Evolutionary conservation across 2,888 invertebrate species (phyloP), one percentile per base, ranked within the genome.

Genomic region (Papilio gigon): DNA sequence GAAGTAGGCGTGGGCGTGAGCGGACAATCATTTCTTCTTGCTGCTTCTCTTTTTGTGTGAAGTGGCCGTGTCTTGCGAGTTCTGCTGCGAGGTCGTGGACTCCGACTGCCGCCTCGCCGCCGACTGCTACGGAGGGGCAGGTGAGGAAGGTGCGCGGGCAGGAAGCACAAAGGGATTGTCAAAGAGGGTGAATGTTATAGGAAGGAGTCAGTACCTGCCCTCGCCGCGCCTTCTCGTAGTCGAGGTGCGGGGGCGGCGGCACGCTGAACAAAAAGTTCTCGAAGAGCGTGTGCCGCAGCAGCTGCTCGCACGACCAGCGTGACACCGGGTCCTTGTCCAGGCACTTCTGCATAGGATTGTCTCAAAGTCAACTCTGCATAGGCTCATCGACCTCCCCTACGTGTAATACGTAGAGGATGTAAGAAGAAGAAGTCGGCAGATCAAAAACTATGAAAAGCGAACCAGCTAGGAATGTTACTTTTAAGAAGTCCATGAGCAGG

Each of bases 291-390:
- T 99, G 99, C 73, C 95, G 94, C 66, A 98, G 90, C 56, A 99
- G 93, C 84, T 98, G 97, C 75, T 97, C 97, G 87, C 98, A 98
- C 1, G 97, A 96, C 96, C 97, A 97, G 78, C 99, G 93, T 84
- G 96, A 95, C 72, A 94, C 94, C 0, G 99, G 99, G 87, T 99
- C 98, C 88, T 98, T 98, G 86, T 98, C 97, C 75, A 99, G 92
- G 86, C 99, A 99, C 94, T 96, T 97, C 96, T 98, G 92, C 5
- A 22, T 20, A 11, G 2, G 12, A 40, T 47, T 47, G 11, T 22
- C 20, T 44, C 20, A 44, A 30, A 22, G 22, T 42, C n/a, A 61
- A 44, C 11, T 44, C 20, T 20, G 11, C 20, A 11, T 44, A 44
- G 17, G 20, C 20, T 44, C 25, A 60, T 22, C 22, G 12, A 20